These are phyloP conservation scores for Lophotis ruficrista DNA, from an alignment of 2,113 vertebrate species.

Conservation along the genomic window DNA sequence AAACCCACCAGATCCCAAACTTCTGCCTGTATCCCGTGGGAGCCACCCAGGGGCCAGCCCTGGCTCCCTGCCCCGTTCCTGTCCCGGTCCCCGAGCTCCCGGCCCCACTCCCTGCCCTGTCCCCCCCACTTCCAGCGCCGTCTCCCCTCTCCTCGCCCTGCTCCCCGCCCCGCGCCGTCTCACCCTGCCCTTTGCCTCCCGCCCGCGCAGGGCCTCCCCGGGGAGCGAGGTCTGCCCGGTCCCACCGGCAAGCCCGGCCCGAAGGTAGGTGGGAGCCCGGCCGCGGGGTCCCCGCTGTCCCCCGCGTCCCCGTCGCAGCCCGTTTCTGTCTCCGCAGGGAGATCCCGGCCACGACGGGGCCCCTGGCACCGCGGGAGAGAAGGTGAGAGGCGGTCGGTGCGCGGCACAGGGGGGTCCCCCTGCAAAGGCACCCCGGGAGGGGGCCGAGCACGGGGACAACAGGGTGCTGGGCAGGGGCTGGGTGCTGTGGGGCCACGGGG, in stretches of 20 bases:
- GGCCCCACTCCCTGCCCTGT: background rate
- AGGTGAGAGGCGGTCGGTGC: constrained; percentile 60
- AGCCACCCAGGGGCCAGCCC: background rate
- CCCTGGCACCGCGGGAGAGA: constrained; percentile 82
- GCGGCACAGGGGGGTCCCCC: background rate
- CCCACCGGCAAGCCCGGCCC: constrained; percentile 86
- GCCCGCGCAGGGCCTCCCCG: constrained; percentile 74
- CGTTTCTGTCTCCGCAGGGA: constrained; percentile 75
- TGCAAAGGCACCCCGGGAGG: background rate
- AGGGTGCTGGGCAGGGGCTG: background rate
- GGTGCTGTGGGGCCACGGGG: background rate
- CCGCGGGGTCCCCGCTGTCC: background rate
- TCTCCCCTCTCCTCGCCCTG: background rate
- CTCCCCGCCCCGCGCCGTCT: background rate
- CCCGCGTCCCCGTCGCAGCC: background rate
- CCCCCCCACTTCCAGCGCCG: background rate
- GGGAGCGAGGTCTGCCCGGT: constrained; percentile 84
- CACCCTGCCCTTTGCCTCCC: background rate
- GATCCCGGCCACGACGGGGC: constrained; percentile 85
- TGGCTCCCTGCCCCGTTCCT: background rate
- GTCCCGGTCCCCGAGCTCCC: background rate
- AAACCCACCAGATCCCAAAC: background rate
- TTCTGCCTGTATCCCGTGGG: background rate
- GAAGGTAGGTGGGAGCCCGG: constrained; percentile 75
- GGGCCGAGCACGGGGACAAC: background rate